A percentile compares a stretch with the other conserved stretches of the same genome.
phyloP scores from a whole-genome alignment of 2,888 invertebrate genomes.

The Agrochola lota region DNA sequence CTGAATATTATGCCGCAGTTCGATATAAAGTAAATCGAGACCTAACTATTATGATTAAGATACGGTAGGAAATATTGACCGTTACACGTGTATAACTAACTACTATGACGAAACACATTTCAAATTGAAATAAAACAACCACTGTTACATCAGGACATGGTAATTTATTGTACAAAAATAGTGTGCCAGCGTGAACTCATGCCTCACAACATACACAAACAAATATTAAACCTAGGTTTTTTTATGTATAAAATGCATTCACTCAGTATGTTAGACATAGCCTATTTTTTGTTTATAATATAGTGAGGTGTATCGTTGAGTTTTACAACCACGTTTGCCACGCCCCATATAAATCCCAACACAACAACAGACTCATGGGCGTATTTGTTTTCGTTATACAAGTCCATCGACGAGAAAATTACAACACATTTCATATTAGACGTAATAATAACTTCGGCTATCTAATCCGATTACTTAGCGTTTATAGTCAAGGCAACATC shows the following conservation, averaged over 20 bases:
- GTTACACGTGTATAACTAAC: conserved; percentile 56
- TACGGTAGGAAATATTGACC: conserved; percentile 27
- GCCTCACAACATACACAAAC: conserved; percentile 89
- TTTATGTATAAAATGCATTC: conserved; percentile 90
- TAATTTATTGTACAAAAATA: conserved; percentile 91
- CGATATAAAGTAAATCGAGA: conserved; percentile 38
- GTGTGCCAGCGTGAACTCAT: conserved; percentile 90
- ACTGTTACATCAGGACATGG: conserved; percentile 86
- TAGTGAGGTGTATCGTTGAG: conserved; percentile 87
- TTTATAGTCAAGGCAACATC: conserved; percentile 67
- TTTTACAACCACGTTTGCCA: conserved; percentile 85
- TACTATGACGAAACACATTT: conserved; percentile 58
- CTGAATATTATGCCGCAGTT: conserved; percentile 19
- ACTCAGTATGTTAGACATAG: conserved; percentile 89
- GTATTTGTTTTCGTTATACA: conserved; percentile 59
- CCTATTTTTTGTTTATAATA: conserved; percentile 86
- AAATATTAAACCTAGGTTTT: conserved; percentile 85
- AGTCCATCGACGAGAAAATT: conserved; percentile 57
- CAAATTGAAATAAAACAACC: conserved; percentile 85
- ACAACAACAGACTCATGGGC: conserved; percentile 77
- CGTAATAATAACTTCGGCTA: conserved; percentile 61
- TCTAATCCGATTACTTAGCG: conserved; percentile 61
- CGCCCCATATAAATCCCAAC: conserved; percentile 80
- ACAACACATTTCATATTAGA: conserved; percentile 55
- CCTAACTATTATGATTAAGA: conserved; percentile 37